Evolutionary conservation across 2,888 invertebrate species (phyloP).

Genomic region (Dryococelus australis): DNA sequence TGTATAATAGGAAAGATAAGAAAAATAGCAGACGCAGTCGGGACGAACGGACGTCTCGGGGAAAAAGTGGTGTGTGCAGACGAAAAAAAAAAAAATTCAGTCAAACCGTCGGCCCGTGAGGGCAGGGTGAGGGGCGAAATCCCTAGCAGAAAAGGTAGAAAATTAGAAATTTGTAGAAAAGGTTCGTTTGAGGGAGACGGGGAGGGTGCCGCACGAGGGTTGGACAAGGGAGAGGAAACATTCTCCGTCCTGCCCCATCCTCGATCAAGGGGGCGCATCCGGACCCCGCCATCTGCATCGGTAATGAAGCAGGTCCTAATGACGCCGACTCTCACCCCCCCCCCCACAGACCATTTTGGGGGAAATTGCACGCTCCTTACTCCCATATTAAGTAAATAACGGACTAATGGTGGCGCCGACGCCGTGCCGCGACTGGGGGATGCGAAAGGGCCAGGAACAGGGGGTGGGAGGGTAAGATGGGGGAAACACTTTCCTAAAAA

Average conservation of each 20-base stretch:
- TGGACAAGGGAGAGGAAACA: neutral
- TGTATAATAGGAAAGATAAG: conserved; percentile 27
- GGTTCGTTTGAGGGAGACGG: neutral
- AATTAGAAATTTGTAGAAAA: conserved; percentile 16
- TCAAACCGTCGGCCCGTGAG: no score
- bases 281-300: conserved; percentile 25
- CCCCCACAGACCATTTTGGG: neutral
- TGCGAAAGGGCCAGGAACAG: neutral
- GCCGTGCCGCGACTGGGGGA: neutral
- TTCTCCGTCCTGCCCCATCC: neutral
- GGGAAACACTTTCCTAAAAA: neutral
- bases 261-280: conserved; percentile 11
- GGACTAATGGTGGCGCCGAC: conserved; percentile 13
- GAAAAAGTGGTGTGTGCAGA: neutral
- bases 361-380: conserved; percentile 21
- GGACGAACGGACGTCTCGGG: neutral
- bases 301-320: conserved; percentile 8
- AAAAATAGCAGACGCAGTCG: neutral
- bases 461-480: neutral
- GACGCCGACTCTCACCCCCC: neutral
- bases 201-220: neutral
- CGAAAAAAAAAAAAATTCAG: no score
- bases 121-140: neutral
- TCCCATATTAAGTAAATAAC: conserved; percentile 23
- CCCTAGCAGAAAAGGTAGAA: neutral